phyloP scores from a whole-genome alignment of 2,113 vertebrate species.

The Plecturocebus donacophilus region DNA sequence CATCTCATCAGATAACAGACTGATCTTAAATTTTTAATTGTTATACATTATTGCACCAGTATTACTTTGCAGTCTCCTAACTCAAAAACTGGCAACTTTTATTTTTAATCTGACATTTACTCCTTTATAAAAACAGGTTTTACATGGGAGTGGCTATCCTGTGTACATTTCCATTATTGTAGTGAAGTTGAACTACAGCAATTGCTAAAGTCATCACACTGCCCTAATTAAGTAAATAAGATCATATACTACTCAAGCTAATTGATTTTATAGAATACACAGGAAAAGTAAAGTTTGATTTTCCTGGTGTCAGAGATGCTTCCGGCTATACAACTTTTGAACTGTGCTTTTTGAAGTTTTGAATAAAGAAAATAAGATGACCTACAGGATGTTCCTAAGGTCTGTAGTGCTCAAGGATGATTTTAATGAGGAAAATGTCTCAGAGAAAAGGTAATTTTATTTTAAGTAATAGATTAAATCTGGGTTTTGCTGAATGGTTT shows the following conservation, averaged over 20 bases:
- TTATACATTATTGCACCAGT: not conserved
- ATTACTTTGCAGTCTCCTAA: conserved; percentile 25
- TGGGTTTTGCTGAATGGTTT: conserved; percentile 24
- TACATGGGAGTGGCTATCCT: not conserved
- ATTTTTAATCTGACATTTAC: conserved; percentile 56
- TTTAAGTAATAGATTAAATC: not conserved
- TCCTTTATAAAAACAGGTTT: conserved; percentile 64
- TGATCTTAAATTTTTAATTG: not conserved
- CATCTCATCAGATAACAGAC: not conserved
- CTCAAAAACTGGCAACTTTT: conserved; percentile 41
- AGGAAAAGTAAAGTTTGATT: not conserved
- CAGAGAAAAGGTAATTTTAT: not conserved
- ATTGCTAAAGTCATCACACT: conserved; percentile 51
- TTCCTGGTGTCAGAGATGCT: conserved; percentile 1
- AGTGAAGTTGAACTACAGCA: conserved; percentile 58
- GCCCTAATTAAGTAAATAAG: conserved; percentile 53
- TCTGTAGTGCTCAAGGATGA: not conserved
- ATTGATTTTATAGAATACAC: conserved; percentile 41
- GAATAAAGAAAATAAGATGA: not conserved
- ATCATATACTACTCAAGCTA: not conserved
- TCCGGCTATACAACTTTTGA: conserved; percentile 25
- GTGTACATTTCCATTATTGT: conserved; percentile 41
- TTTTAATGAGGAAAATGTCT: conserved; percentile 28
- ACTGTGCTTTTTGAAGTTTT: conserved; percentile 21
- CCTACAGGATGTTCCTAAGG: conserved; percentile 10